Conservation (phyloP, 2,113 vertebrate species). For the Sander lucioperca region DNA sequence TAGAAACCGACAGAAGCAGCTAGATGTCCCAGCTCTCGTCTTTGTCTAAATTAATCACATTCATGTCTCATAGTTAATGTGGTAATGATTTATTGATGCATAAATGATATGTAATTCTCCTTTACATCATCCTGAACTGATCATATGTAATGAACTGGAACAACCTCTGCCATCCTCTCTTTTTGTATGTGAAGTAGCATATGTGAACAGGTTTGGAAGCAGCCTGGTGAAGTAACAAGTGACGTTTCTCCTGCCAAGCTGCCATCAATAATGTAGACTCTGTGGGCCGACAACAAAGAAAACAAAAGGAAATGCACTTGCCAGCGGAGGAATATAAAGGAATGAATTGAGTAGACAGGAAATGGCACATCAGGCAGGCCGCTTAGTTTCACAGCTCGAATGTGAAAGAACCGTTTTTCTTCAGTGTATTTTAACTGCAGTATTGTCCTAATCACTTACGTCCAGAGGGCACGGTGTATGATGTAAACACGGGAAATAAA, state of each 20-base stretch:
- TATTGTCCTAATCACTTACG: slow-evolving; percentile 2
- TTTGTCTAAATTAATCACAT: slow-evolving; percentile 15
- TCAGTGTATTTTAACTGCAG: background rate
- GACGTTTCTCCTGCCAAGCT: slow-evolving; percentile 39
- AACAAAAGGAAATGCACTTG: slow-evolving; percentile 7
- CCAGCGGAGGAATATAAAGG: slow-evolving; percentile 7
- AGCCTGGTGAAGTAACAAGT: slow-evolving; percentile 2
- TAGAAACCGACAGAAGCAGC: background rate
- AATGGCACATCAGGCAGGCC: slow-evolving; percentile 6
- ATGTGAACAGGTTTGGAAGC: slow-evolving; percentile 34
- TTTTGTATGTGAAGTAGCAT: background rate
- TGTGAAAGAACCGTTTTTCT: slow-evolving; percentile 10
- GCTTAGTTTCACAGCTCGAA: slow-evolving; percentile 3
- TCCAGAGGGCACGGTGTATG: background rate
- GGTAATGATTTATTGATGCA: slow-evolving; percentile 32
- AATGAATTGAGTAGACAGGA: background rate
- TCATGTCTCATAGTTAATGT: slow-evolving; percentile 9
- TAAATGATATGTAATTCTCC: slow-evolving; percentile 14
- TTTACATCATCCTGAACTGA: slow-evolving; percentile 7
- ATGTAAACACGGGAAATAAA: slow-evolving; percentile 35
- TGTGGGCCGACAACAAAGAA: slow-evolving; percentile 34
- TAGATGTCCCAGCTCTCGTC: background rate
- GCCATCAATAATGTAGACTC: slow-evolving; percentile 54
- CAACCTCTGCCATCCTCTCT: background rate
- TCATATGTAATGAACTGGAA: background rate